Evolutionary conservation across 2,888 invertebrate species (phyloP).

Genomic region (Biston stratarius): DNA sequence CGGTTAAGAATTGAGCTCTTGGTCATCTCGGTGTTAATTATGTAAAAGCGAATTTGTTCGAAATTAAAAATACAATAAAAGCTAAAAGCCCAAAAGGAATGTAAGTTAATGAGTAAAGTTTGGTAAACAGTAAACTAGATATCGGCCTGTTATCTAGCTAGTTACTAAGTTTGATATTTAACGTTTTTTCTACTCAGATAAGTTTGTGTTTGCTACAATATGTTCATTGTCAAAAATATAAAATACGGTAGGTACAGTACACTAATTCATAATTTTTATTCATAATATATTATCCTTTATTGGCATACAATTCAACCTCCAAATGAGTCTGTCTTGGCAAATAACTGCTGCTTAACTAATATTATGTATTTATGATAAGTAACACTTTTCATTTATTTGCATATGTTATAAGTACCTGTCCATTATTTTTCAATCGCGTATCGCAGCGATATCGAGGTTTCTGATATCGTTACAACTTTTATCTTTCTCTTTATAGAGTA

Average conservation of each 20-base stretch:
- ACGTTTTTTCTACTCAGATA: too few species aligned
- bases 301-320: constrained; percentile 2
- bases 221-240: too few species aligned
- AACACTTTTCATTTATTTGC: constrained; percentile 19
- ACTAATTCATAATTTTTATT: neutral
- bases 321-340: constrained; percentile 6
- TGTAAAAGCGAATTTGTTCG: neutral
- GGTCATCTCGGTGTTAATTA: neutral
- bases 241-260: too few species aligned
- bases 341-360: constrained; percentile 13
- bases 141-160: neutral
- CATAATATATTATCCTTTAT: neutral
- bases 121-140: too few species aligned
- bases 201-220: too few species aligned
- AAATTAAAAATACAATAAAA: neutral
- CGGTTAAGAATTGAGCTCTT: constrained; percentile 8
- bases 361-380: constrained; percentile 22
- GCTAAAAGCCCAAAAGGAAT: neutral
- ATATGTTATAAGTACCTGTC: constrained; percentile 11
- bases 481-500: constrained; percentile 16
- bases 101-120: too few species aligned
- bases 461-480: constrained; percentile 20
- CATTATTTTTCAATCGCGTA: constrained; percentile 26
- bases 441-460: constrained; percentile 19
- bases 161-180: neutral